Evolutionary conservation across 2,888 invertebrate species (phyloP).

Genomic region (Ochropleura plecta): DNA sequence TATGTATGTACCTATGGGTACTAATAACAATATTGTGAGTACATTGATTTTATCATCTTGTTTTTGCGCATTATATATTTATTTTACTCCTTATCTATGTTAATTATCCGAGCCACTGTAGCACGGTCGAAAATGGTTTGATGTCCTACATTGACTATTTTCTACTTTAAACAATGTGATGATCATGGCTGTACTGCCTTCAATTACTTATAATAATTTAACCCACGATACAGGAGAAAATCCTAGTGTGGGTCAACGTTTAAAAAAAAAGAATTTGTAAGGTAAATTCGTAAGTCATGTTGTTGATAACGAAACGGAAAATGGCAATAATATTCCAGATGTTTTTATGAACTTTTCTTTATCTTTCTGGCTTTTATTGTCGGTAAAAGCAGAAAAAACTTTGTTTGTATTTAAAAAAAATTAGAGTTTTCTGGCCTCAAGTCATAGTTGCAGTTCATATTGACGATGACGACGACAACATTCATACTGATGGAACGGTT

Average conservation of each 20-base stretch:
- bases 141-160: background rate
- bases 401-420: too few relatives aligned
- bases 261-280: too few relatives aligned
- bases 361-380: background rate
- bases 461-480: too few relatives aligned
- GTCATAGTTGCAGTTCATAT: too few relatives aligned
- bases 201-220: too few relatives aligned
- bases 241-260: too few relatives aligned
- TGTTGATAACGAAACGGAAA: background rate
- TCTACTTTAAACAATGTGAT: background rate
- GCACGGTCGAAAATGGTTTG: background rate
- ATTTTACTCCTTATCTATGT: constrained; percentile 41
- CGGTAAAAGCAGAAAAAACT: background rate
- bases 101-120: constrained; percentile 24
- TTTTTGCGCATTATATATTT: constrained; percentile 58
- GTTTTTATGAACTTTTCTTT: background rate
- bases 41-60: constrained; percentile 42
- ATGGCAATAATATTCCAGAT: background rate
- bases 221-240: too few relatives aligned
- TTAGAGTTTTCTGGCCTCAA: too few relatives aligned
- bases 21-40: constrained; percentile 15
- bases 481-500: too few relatives aligned
- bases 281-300: too few relatives aligned
- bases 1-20: constrained; percentile 15
- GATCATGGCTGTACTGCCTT: background rate